Conservation (phyloP, 2,888 invertebrate genomes). For the Encarsia formosa region DNA sequence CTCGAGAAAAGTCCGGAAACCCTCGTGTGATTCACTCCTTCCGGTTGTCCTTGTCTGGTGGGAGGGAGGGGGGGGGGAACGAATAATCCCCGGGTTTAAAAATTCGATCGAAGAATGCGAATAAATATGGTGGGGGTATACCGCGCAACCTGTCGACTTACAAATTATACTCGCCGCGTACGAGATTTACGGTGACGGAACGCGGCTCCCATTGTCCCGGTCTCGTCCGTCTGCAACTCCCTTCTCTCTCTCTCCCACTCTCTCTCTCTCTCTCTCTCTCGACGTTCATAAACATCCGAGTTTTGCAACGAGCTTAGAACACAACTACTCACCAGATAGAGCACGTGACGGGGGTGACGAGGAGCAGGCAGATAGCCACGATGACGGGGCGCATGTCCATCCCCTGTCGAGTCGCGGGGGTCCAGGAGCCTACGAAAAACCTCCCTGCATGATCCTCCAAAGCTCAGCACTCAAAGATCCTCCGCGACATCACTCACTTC, state of each 20-base stretch:
- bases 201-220: conserved; percentile 50
- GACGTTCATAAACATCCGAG: neutral
- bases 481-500: no score
- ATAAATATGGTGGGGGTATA: no score
- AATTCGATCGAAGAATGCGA: no score
- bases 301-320: neutral
- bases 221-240: conserved; percentile 4
- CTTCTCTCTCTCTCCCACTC: conserved; percentile 9
- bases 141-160: conserved; percentile 51
- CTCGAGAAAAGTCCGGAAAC: no score
- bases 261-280: neutral
- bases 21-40: no score
- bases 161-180: conserved; percentile 51
- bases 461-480: no score
- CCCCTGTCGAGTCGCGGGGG: conserved; percentile 30
- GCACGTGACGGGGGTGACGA: conserved; percentile 83
- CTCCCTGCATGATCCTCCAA: no score
- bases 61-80: no score
- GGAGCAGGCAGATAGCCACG: conserved; percentile 78
- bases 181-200: conserved; percentile 52
- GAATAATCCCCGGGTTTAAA: no score
- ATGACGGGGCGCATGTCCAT: conserved; percentile 70
- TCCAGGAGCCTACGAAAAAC: neutral
- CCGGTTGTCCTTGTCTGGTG: no score
- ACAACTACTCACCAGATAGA: conserved; percentile 87